Evolutionary conservation across 1,140 invertebrate species (phyloP), one percentile per base, ranked within the genome.

Genomic region (Eupeodes corollae): DNA sequence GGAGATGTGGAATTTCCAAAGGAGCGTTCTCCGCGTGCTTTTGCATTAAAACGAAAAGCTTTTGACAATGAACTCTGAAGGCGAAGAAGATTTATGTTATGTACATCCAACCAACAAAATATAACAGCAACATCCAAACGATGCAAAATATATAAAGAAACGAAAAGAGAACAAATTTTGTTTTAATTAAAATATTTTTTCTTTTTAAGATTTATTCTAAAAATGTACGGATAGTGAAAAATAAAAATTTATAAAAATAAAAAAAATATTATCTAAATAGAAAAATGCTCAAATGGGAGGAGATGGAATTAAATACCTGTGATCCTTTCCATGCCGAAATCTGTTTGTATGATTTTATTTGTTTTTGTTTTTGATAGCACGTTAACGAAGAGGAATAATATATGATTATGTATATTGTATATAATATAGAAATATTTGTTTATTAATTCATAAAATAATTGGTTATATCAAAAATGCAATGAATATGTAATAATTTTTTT

Each of bases 241-340:
- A n/a, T n/a, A n/a, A n/a, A n/a, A n/a, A n/a, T n/a, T n/a, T n/a
- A n/a, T 26, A 26, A 26, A 26, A 26, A 26, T 26, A 26, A 8
- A 26, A 26, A 8, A 26, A 26, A 26, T 5, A 26, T 5, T 5
- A 5, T 26, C 21, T 5, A 26, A n/a, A n/a, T n/a, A 26, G 21
- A 26, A 26, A 26, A 26, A 26, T n/a, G n/a, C n/a, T n/a, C n/a
- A 26, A 5, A 26, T 26, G 21, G 21, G 8, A 26, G 21, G 21
- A 26, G 21, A 26, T 26, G 21, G 21, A 3, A 26, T 50, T 47
- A 18, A 37, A 56, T 51, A 67, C 64, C 64, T 67, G 64, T 63
- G 64, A 67, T 63, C 64, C 64, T 65, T 67, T 67, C 64, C 64
- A 67, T 65, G 64, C 64, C 60, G 64, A 65, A 59, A 67, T 67